phyloP scores from a whole-genome alignment of 2,113 vertebrate species.

The Bettongia penicillata region DNA sequence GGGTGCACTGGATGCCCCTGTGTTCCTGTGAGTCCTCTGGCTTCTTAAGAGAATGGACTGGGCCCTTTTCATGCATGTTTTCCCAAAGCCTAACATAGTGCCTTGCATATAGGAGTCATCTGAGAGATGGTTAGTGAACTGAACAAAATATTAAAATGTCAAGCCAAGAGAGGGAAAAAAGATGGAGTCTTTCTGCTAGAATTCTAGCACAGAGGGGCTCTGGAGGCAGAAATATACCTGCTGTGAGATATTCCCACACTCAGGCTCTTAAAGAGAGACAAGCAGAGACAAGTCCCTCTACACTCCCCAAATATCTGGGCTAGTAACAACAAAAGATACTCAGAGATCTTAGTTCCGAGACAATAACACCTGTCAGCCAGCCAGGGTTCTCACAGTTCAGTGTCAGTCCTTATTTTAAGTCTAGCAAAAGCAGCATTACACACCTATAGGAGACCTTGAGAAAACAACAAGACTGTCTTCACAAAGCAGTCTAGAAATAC shows the following conservation, averaged over 20 bases:
- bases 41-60: neutral
- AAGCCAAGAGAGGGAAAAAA: constrained; percentile 56
- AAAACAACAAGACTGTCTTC: constrained; percentile 45
- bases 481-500: neutral
- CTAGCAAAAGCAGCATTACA: neutral
- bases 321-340: constrained; percentile 62
- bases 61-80: neutral
- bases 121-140: neutral
- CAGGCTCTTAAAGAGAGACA: constrained; percentile 44
- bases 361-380: constrained; percentile 38
- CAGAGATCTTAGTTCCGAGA: constrained; percentile 64
- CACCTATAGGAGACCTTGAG: constrained; percentile 32
- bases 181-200: constrained; percentile 32
- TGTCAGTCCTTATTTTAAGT: neutral
- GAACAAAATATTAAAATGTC: neutral
- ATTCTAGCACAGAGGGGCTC: neutral
- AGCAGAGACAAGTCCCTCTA: constrained; percentile 71
- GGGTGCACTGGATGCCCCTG: neutral
- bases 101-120: neutral
- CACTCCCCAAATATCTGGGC: constrained; percentile 73
- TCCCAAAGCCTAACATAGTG: neutral
- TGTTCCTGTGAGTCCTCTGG: neutral
- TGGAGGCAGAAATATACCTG: constrained; percentile 59
- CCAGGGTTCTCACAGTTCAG: neutral
- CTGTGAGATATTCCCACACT: constrained; percentile 75